Evolutionary conservation across 2,797 vertebrate genomes (phyloP), one percentile per base, ranked within the genome.

Genomic region (Dryobates pubescens): DNA sequence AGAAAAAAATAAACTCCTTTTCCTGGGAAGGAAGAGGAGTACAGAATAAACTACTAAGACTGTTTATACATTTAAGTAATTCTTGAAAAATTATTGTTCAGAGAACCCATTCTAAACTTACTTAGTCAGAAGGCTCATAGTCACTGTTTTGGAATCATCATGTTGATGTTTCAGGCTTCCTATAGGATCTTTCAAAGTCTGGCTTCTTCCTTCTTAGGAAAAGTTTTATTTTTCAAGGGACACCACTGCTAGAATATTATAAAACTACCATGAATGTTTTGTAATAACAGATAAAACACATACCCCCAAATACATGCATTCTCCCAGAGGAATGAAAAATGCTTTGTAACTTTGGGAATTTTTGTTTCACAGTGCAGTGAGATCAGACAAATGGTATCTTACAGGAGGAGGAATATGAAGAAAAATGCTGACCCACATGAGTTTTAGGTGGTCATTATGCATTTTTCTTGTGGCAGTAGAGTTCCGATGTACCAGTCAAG

Each of bases 151-250:
- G 92, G 88, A 90, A 94, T 96, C 71, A 47, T 79, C 73, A 47
- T 95, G 91, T 86, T 96, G 92, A 94, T 94, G 65, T 88, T 93
- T 90, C 83, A 84, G 77, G 74, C 83, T 96, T 94, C 69, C 58
- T 72, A 74, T 88, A 77, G 0, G 1, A 47, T 88, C 58, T 86
- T 91, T 65, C 27, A 76, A 89, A 86, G 72, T 86, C 80, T 91
- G 45, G 9, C 68, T 80, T 93, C 56, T 96, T 94, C 95, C 93
- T 92, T 96, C 78, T 96, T 96, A 90, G 94, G 91, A 86, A 91
- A 94, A 92, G 88, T 92, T 94, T 74, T 89, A 69, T 92, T 87
- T 95, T 96, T 93, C 68, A 79, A 73, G 68, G 67, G 61, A n/a
- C 58, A 81, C 32, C 54, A 51, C 79, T 91, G 63, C 51, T 74